These are phyloP conservation scores for Lycopodina hypogea DNA, from an alignment of 37 sponge, comb jelly and placozoan species.

Conservation along the genomic window DNA sequence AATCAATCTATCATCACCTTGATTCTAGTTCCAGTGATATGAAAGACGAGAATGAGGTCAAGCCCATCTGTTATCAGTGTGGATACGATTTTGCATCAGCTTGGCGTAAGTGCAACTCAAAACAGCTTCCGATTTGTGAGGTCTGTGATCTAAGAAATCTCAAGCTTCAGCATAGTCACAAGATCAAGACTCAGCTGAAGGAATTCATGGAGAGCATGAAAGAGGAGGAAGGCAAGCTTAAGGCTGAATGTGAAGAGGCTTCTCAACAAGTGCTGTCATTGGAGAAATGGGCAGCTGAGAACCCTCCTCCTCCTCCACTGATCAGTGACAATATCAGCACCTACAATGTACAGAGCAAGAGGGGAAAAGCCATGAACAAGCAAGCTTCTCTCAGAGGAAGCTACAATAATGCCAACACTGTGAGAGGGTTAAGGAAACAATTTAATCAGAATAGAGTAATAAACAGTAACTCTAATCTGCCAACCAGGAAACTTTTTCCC, in stretches of 20 bases:
- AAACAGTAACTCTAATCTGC: background rate
- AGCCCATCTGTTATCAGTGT: slow-evolving; percentile 76
- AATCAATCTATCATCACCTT: slow-evolving; percentile 54
- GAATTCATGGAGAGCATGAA: slow-evolving; percentile 42
- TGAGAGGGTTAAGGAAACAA: background rate
- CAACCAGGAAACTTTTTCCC: background rate
- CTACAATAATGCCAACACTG: background rate
- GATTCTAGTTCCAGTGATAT: slow-evolving; percentile 22
- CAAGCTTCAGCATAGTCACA: slow-evolving; percentile 69
- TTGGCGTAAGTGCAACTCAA: slow-evolving; percentile 79
- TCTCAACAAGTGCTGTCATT: slow-evolving; percentile 33
- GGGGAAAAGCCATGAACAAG: background rate
- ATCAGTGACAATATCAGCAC: slow-evolving; percentile 2
- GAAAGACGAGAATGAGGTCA: slow-evolving; percentile 36
- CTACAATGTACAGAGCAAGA: background rate
- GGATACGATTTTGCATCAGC: slow-evolving; percentile 84
- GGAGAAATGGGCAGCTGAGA: slow-evolving; percentile 17
- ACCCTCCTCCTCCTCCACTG: slow-evolving; percentile 15
- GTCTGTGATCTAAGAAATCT: slow-evolving; percentile 78
- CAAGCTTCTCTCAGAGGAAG: background rate
- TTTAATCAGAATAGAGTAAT: too few relatives aligned
- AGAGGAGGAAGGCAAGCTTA: slow-evolving; percentile 57
- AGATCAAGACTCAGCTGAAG: slow-evolving; percentile 68
- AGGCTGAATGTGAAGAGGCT: slow-evolving; percentile 57
- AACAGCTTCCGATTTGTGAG: slow-evolving; percentile 71